A percentile compares a stretch with the other conserved stretches of the same genome.
phyloP scores from a whole-genome alignment of 2,113 vertebrate genomes.

The Xiphias gladius region DNA sequence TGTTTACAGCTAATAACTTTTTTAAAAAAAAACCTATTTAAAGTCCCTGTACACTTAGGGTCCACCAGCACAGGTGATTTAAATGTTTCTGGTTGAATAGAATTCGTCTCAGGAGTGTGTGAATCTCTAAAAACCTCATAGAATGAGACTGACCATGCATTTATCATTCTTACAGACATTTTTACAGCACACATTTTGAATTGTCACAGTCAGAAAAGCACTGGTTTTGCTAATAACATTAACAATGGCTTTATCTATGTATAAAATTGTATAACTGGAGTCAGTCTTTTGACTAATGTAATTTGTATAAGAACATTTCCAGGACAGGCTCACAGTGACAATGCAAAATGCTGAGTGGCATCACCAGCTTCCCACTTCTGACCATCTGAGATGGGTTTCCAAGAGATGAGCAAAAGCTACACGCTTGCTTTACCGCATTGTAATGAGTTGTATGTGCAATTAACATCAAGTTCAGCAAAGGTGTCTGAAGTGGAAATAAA shows the following conservation, averaged over 20 bases:
- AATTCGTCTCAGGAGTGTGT: too few relatives aligned
- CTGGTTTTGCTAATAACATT: too few relatives aligned
- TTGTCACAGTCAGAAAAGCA: too few relatives aligned
- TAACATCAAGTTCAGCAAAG: not conserved
- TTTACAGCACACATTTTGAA: too few relatives aligned
- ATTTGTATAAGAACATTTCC: not conserved
- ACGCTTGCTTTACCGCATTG: not conserved
- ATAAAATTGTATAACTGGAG: too few relatives aligned
- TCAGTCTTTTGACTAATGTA: too few relatives aligned
- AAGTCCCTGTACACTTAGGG: not conserved
- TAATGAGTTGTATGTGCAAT: not conserved
- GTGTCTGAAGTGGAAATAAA: conserved; percentile 3
- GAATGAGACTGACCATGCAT: too few relatives aligned
- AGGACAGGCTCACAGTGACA: not conserved
- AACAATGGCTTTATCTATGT: too few relatives aligned
- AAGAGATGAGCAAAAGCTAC: not conserved
- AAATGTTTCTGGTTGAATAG: too few relatives aligned
- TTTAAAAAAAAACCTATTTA: too few relatives aligned
- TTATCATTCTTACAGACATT: too few relatives aligned
- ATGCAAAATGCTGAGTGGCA: not conserved
- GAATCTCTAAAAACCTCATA: too few relatives aligned
- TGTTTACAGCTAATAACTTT: not conserved
- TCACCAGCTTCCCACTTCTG: not conserved
- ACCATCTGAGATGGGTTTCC: not conserved
- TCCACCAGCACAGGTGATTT: not conserved